Percentiles rank a stretch among this genome's conserved stretches.
phyloP scores from a whole-genome alignment of 1,140 invertebrate genomes.

The Drosophila mauritiana region DNA sequence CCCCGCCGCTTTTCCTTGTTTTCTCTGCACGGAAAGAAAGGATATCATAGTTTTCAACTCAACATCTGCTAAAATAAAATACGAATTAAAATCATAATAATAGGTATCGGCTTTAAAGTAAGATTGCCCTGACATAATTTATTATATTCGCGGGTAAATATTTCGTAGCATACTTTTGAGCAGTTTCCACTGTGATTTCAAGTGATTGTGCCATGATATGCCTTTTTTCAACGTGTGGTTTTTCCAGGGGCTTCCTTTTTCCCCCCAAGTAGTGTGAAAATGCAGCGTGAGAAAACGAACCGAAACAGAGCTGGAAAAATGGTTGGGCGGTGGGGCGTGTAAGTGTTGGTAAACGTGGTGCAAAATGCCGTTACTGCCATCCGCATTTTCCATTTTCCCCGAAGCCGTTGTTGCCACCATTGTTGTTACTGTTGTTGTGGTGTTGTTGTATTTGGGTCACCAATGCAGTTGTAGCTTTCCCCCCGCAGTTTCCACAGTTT shows the following conservation, averaged over 20 bases:
- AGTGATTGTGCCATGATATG: no score
- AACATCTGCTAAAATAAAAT: not conserved
- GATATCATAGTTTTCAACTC: not conserved
- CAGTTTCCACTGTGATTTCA: no score
- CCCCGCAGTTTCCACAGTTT: conserved; percentile 15
- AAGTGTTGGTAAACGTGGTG: conserved; percentile 80
- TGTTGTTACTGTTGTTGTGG: conserved; percentile 11
- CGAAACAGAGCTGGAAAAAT: conserved; percentile 43
- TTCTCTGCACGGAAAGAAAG: conserved; percentile 1
- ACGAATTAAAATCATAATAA: not conserved
- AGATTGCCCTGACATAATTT: no score
- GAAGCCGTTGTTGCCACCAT: conserved; percentile 9
- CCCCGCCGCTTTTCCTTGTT: conserved; percentile 1
- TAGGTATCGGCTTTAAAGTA: not conserved
- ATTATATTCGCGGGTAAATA: no score
- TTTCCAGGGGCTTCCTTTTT: conserved; percentile 8
- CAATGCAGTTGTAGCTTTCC: conserved; percentile 50
- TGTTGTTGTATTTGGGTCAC: conserved; percentile 71
- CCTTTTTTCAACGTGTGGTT: conserved; percentile 1
- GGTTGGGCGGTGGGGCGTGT: conserved; percentile 55
- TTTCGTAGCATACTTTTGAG: no score
- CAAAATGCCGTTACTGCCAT: conserved; percentile 65
- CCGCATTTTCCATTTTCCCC: conserved; percentile 32
- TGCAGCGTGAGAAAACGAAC: conserved; percentile 56
- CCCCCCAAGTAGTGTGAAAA: conserved; percentile 54